phyloP scores from a whole-genome alignment of 2,797 vertebrate genomes.

The Gambusia yucatana region DNA sequence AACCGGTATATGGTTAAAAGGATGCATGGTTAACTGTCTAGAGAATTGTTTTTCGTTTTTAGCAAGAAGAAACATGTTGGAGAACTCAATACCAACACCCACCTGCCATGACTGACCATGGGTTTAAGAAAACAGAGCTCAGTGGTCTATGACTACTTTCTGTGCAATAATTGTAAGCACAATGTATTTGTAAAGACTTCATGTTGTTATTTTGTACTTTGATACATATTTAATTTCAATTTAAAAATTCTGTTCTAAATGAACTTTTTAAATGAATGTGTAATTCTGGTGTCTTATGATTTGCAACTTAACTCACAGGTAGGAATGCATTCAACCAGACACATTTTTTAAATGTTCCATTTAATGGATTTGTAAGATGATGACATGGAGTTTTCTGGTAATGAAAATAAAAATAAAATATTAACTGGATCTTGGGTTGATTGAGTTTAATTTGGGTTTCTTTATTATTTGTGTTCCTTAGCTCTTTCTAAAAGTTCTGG shows the following conservation, averaged over 20 bases:
- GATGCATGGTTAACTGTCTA: background rate
- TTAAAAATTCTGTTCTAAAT: background rate
- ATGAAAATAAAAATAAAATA: background rate
- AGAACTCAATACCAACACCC: too few relatives aligned
- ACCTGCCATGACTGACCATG: background rate
- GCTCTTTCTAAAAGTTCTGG: too few relatives aligned
- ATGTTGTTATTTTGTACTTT: background rate
- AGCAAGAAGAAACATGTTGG: background rate
- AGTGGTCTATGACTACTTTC: background rate
- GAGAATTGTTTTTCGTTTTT: background rate
- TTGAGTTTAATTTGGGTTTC: too few relatives aligned
- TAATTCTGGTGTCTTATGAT: background rate
- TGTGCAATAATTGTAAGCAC: background rate
- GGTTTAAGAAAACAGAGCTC: background rate
- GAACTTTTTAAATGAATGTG: background rate
- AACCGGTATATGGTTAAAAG: background rate
- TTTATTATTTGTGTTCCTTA: too few relatives aligned
- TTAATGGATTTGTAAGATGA: background rate
- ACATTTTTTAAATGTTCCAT: background rate
- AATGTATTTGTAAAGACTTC: background rate
- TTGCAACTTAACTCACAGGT: background rate
- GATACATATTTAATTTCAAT: background rate
- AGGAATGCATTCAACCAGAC: background rate
- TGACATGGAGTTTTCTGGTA: background rate
- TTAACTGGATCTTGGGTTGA: too few relatives aligned